Conservation (phyloP, 2,888 invertebrate genomes). For the Tillus elongatus region DNA sequence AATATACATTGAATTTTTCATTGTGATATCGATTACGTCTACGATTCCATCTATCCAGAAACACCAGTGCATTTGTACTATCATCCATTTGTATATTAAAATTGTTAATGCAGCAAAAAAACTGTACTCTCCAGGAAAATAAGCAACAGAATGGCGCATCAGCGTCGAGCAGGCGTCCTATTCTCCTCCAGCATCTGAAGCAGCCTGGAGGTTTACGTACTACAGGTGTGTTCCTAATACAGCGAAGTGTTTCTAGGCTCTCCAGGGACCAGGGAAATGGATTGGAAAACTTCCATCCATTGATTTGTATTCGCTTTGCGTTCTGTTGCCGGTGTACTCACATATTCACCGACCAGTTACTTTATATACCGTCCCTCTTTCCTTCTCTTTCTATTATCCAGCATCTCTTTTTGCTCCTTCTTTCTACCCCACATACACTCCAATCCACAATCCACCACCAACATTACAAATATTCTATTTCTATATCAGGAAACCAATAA, state of each 20-base stretch:
- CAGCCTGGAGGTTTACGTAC: slow-evolving; percentile 23
- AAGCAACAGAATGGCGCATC: too few species aligned
- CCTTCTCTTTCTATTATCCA: too few species aligned
- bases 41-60: too few species aligned
- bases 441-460: too few species aligned
- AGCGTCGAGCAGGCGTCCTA: too few species aligned
- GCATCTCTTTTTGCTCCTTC: not conserved
- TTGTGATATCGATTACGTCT: too few species aligned
- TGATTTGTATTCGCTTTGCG: slow-evolving; percentile 41
- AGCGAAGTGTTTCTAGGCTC: slow-evolving; percentile 22
- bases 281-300: slow-evolving; percentile 44
- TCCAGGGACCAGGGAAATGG: slow-evolving; percentile 35
- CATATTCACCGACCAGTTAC: slow-evolving; percentile 34
- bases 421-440: not conserved
- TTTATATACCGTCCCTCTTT: slow-evolving; percentile 22
- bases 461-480: slow-evolving; percentile 3
- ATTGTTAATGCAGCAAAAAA: too few species aligned
- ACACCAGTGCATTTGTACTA: too few species aligned
- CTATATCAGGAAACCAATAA: slow-evolving; percentile 1
- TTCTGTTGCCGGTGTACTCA: slow-evolving; percentile 31
- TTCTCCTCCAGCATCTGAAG: too few species aligned
- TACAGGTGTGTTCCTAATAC: slow-evolving; percentile 36
- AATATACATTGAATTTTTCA: too few species aligned
- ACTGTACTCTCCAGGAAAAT: too few species aligned
- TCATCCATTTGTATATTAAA: too few species aligned